phyloP scores from a whole-genome alignment of 2,113 vertebrate species.

The Xenopus borealis region DNA sequence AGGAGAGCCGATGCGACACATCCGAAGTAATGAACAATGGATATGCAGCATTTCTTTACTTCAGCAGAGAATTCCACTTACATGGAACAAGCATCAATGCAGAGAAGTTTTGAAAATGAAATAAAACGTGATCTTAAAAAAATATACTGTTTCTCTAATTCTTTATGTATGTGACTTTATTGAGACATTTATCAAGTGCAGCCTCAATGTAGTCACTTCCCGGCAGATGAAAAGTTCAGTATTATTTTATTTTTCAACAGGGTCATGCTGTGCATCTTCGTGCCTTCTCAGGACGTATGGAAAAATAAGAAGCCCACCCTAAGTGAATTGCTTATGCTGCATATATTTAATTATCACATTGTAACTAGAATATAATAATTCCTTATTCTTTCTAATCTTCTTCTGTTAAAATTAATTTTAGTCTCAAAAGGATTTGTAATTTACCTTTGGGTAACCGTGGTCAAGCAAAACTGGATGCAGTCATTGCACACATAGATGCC shows the following conservation, averaged over 20 bases:
- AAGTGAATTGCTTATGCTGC: background rate
- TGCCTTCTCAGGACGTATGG: background rate
- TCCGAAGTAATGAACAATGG: conserved; percentile 64
- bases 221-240: background rate
- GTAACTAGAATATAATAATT: too few species aligned
- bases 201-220: background rate
- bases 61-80: background rate
- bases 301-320: background rate
- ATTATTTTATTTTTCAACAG: background rate
- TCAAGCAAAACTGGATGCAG: too few species aligned
- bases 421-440: too few species aligned
- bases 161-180: background rate
- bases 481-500: too few species aligned
- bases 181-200: background rate
- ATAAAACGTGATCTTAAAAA: background rate
- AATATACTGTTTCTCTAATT: background rate
- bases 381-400: too few species aligned
- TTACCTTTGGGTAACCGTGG: too few species aligned
- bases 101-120: conserved; percentile 14
- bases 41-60: conserved; percentile 27
- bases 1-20: conserved; percentile 67
- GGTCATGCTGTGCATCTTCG: too few species aligned
- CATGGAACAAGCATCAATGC: conserved; percentile 3
- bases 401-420: too few species aligned
- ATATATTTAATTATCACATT: background rate